Evolutionary conservation across 1,140 invertebrate genomes (phyloP).

Genomic region (Melipona quadrifasciata): DNA sequence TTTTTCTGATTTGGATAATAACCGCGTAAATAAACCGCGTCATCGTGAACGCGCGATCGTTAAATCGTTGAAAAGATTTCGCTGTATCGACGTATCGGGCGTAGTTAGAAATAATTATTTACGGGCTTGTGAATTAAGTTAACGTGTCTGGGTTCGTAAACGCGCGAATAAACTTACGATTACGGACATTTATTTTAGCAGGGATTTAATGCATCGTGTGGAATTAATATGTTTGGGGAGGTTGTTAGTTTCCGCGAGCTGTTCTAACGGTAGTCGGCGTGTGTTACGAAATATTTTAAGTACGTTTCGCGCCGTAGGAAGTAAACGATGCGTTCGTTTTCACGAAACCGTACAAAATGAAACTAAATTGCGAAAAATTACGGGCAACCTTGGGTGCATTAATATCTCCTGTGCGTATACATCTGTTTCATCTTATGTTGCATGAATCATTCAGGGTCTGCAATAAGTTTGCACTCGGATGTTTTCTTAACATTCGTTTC

Average conservation of each 20-base stretch:
- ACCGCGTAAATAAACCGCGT: neutral
- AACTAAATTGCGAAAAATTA: neutral
- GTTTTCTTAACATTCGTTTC: neutral
- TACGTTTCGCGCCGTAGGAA: neutral
- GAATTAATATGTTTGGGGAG: neutral
- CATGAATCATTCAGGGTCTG: neutral
- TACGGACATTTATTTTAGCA: neutral
- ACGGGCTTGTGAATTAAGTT: no score
- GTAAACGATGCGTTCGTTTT: neutral
- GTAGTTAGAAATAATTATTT: no score
- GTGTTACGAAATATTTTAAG: neutral
- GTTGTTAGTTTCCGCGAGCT: neutral
- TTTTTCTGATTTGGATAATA: neutral
- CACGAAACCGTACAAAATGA: neutral
- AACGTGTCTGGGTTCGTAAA: no score
- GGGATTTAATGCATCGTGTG: neutral
- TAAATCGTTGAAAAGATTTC: neutral
- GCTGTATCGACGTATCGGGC: no score
- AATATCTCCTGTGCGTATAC: neutral
- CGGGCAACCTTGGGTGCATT: neutral
- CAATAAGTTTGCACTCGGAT: neutral
- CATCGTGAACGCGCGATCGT: neutral
- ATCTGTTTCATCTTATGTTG: neutral
- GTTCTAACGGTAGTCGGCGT: neutral
- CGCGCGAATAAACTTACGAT: no score